phyloP scores from a whole-genome alignment of 2,797 vertebrate genomes.

The Pyrocephalus nanus region DNA sequence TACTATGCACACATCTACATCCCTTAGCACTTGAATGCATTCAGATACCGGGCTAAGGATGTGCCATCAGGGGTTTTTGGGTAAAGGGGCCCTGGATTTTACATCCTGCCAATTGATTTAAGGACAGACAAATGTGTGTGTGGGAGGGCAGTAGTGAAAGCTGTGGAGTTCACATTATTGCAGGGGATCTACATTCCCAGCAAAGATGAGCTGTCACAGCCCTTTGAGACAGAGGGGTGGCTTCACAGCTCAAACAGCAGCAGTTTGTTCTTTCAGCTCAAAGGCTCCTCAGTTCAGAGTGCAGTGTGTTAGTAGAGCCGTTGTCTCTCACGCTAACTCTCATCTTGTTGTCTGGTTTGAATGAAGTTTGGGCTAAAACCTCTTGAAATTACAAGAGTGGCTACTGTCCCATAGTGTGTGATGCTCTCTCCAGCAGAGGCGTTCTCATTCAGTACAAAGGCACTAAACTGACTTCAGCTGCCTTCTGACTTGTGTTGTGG shows the following conservation, averaged over 20 bases:
- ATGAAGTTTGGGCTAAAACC: not conserved
- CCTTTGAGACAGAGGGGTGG: not conserved
- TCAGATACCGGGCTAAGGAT: not conserved
- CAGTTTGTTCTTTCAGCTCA: not conserved
- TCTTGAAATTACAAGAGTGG: not conserved
- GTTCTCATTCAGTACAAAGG: not conserved
- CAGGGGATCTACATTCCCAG: not conserved
- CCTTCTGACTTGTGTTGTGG: not conserved
- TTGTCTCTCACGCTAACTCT: not conserved
- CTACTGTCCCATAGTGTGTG: not conserved
- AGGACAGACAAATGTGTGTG: not conserved
- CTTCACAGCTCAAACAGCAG: conserved; percentile 9
- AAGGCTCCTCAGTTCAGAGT: conserved; percentile 10
- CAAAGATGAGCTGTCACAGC: conserved; percentile 37
- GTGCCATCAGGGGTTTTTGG: not conserved
- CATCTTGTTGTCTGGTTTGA: not conserved
- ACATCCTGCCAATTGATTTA: not conserved
- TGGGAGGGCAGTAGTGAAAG: not conserved
- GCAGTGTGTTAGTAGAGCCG: accelerated
- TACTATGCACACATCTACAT: not conserved
- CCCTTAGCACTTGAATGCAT: not conserved
- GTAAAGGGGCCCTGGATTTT: not conserved
- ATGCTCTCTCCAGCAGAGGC: not conserved
- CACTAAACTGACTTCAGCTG: not conserved
- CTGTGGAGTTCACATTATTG: not conserved